Evolutionary conservation across 30 jellyfish, hydroid and myxozoan genomes (phyloP).

Genomic region (Rhopilema esculentum): DNA sequence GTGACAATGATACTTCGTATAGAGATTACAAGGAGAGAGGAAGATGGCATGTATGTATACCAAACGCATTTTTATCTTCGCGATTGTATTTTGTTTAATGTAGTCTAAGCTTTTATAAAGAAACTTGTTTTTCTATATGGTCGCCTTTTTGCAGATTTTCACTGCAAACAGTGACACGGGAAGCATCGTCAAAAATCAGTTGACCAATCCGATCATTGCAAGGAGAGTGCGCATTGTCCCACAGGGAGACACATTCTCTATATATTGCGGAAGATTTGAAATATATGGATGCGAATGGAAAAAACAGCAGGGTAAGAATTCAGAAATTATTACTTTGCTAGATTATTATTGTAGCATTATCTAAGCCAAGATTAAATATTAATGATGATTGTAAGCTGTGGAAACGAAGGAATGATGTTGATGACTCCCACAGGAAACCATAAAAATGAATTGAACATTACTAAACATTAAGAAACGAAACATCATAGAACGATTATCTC

Average conservation of each 20-base stretch:
- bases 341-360: no score
- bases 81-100: no score
- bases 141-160: slow-evolving; percentile 80
- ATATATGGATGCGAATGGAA: slow-evolving; percentile 92
- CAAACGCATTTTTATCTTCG: no score
- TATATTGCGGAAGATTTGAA: slow-evolving; percentile 86
- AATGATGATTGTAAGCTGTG: no score
- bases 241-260: slow-evolving; percentile 81
- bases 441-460: no score
- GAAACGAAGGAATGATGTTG: no score
- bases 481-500: no score
- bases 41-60: slow-evolving; percentile 90
- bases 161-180: slow-evolving; percentile 78
- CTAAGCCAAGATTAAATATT: background rate
- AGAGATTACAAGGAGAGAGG: slow-evolving; percentile 85
- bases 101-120: no score
- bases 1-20: slow-evolving; percentile 69
- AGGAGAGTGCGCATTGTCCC: slow-evolving; percentile 87
- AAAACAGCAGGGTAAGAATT: slow-evolving; percentile 65
- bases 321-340: no score
- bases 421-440: no score
- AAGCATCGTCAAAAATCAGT: slow-evolving; percentile 56
- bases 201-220: slow-evolving; percentile 84
- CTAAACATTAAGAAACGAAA: no score
- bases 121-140: no score